These are phyloP conservation scores for Hydrotaea cyrtoneurina DNA, from an alignment of 2,888 invertebrate species.

Conservation along the genomic window DNA sequence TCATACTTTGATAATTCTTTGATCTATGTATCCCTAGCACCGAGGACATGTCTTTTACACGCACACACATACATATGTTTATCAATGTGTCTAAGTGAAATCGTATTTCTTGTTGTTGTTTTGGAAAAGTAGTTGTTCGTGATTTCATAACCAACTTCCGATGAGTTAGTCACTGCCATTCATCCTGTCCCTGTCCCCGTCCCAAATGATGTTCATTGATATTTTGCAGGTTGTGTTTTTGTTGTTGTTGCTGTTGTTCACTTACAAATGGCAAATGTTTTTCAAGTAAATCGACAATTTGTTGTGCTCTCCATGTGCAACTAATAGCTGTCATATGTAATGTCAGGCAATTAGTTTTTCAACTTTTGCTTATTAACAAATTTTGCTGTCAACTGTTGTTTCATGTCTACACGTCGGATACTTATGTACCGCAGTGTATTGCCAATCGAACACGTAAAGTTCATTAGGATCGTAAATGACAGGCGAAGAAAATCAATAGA, in stretches of 20 bases:
- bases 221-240: neutral
- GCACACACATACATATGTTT: neutral
- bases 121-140: constrained; percentile 1
- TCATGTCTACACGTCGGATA: neutral
- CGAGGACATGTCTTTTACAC: constrained; percentile 12
- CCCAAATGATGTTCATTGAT: neutral
- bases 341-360: constrained; percentile 61
- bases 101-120: neutral
- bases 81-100: neutral
- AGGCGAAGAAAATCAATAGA: neutral
- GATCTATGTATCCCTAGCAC: constrained; percentile 52
- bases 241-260: constrained; percentile 37
- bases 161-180: neutral
- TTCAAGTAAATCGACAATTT: constrained; percentile 50
- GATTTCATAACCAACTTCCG: neutral
- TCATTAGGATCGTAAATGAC: neutral
- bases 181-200: neutral
- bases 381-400: constrained; percentile 34
- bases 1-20: constrained; percentile 56
- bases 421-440: neutral
- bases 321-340: constrained; percentile 67
- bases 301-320: constrained; percentile 40
- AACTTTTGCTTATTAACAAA: constrained; percentile 15
- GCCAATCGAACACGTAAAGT: constrained; percentile 1
- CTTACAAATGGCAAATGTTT: constrained; percentile 53